phyloP scores from a whole-genome alignment of 2,113 vertebrate genomes.

The Alexandromys fortis region DNA sequence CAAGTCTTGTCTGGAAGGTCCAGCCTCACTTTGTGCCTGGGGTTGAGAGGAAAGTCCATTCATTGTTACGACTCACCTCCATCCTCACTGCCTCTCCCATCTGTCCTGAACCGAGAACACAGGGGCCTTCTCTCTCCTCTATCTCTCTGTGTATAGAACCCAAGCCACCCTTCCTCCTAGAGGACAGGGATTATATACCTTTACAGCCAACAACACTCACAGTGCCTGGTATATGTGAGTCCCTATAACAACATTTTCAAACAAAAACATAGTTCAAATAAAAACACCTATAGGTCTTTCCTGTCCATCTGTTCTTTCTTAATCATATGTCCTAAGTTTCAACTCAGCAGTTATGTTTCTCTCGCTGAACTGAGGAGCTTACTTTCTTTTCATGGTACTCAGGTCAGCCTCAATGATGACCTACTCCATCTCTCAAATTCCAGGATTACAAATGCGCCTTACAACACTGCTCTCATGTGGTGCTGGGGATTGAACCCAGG shows the following conservation, averaged over 20 bases:
- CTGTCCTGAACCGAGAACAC: fast-evolving
- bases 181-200: neutral
- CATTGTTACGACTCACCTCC: neutral
- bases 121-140: neutral
- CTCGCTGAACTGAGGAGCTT: neutral
- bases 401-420: neutral
- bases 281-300: neutral
- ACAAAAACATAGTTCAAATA: neutral
- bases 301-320: neutral
- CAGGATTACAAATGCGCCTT: neutral
- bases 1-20: neutral
- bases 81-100: neutral
- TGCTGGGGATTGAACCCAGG: neutral
- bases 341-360: neutral
- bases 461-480: neutral
- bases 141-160: neutral
- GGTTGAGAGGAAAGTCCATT: neutral
- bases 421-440: neutral
- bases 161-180: neutral
- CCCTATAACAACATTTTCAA: neutral
- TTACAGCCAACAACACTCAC: neutral
- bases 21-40: neutral
- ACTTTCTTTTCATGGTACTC: neutral
- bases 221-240: neutral
- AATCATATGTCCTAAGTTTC: neutral